phyloP scores from a whole-genome alignment of 2,113 vertebrate genomes.

The Pachyramphus minor region DNA sequence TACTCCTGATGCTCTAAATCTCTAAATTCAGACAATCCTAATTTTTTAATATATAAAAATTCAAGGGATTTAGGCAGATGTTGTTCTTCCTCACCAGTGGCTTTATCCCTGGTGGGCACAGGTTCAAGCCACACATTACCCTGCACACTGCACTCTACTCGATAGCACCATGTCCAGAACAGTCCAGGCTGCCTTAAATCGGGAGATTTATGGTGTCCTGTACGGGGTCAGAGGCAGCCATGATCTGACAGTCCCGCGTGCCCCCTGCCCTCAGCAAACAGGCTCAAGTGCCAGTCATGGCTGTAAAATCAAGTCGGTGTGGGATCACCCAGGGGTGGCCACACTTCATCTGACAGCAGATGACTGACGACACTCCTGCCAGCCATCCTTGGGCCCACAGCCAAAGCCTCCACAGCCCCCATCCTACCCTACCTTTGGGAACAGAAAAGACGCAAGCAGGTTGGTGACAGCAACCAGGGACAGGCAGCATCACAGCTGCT shows the following conservation, averaged over 20 bases:
- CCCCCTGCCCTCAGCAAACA: conserved; percentile 45
- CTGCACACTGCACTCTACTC: not conserved
- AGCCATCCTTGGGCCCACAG: not conserved
- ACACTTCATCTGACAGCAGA: not conserved
- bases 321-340: conserved; percentile 4
- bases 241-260: not conserved
- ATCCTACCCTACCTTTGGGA: not conserved
- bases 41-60: not conserved
- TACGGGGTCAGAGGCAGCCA: not conserved
- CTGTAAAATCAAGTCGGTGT: not conserved
- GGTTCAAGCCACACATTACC: accelerated
- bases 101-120: not conserved
- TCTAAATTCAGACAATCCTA: not conserved
- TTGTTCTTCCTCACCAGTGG: not conserved
- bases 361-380: conserved; percentile 21
- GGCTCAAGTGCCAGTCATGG: conserved; percentile 59
- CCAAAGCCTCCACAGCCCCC: not conserved
- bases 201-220: conserved; percentile 30
- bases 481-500: not conserved
- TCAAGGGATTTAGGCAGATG: not conserved
- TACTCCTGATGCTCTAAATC: not conserved
- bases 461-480: not conserved
- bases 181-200: not conserved
- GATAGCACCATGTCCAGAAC: not conserved
- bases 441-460: not conserved